A percentile compares a stretch with the other conserved stretches of the same genome.
Evolutionary conservation across 2,888 invertebrate genomes (phyloP).

Genomic region (Cordylochernes scorpioides): DNA sequence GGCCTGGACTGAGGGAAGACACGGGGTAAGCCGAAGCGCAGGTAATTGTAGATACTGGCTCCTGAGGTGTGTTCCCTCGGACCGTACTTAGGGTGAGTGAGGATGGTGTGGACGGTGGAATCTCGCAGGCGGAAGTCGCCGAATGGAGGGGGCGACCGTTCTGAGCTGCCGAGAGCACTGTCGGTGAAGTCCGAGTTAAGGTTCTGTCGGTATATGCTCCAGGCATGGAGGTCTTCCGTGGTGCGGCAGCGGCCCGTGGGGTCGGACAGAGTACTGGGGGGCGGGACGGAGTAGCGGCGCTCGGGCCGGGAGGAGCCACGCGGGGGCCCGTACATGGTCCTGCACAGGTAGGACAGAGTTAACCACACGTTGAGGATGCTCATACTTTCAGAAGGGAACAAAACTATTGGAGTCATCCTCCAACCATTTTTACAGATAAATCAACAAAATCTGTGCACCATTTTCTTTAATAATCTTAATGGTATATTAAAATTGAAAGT

Average conservation of each 20-base stretch:
- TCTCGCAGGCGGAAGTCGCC: constrained; percentile 79
- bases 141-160: constrained; percentile 46
- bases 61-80: constrained; percentile 38
- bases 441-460: too few relatives aligned
- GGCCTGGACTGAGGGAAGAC: constrained; percentile 40
- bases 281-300: constrained; percentile 58
- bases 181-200: constrained; percentile 83
- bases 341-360: too few relatives aligned
- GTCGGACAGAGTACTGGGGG: constrained; percentile 15
- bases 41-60: constrained; percentile 71
- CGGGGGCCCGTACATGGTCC: too few relatives aligned
- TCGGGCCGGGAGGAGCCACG: too few relatives aligned
- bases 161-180: constrained; percentile 67
- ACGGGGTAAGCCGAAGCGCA: constrained; percentile 72
- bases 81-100: constrained; percentile 59
- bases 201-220: constrained; percentile 73
- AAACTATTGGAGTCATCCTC: too few relatives aligned
- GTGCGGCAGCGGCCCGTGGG: constrained; percentile 12
- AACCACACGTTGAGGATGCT: too few relatives aligned
- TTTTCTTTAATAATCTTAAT: too few relatives aligned
- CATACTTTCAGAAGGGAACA: too few relatives aligned
- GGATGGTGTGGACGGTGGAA: constrained; percentile 69
- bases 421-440: too few relatives aligned
- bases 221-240: constrained; percentile 63
- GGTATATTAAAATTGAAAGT: too few relatives aligned